Percentiles rank a stretch among this genome's conserved stretches.
Evolutionary conservation across 2,797 vertebrate genomes (phyloP).

Genomic region (Myotis planiceps): DNA sequence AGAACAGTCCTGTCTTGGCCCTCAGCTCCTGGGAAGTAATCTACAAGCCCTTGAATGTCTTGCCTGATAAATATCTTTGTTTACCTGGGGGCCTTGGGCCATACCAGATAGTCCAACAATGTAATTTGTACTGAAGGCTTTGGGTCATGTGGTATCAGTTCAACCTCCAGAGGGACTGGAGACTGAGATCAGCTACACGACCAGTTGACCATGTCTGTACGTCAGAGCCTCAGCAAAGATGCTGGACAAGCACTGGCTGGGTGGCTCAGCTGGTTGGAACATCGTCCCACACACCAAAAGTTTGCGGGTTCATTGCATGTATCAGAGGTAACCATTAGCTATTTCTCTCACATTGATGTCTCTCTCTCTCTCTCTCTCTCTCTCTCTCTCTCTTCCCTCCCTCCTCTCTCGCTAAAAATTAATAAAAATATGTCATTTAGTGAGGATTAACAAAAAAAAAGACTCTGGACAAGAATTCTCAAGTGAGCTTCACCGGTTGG

Average conservation of each 20-base stretch:
- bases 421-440: background rate
- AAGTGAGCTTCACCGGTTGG: background rate
- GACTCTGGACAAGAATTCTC: background rate
- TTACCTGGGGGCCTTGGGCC: background rate
- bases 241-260: background rate
- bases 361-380: too few relatives aligned
- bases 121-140: background rate
- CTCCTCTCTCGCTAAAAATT: background rate
- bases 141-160: background rate
- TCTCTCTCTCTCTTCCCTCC: too few relatives aligned
- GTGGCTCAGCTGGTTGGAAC: background rate
- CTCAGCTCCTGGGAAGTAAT: background rate
- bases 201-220: background rate
- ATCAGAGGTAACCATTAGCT: background rate
- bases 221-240: background rate
- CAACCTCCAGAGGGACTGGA: background rate
- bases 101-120: background rate
- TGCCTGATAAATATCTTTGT: background rate
- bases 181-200: background rate
- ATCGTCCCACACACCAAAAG: background rate
- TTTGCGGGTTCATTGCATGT: background rate
- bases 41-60: background rate
- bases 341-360: background rate
- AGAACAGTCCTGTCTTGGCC: background rate
- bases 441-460: background rate